These are phyloP conservation scores for Trichomycterus rosablanca DNA, from an alignment of 2,113 vertebrate genomes.

Conservation along the genomic window DNA sequence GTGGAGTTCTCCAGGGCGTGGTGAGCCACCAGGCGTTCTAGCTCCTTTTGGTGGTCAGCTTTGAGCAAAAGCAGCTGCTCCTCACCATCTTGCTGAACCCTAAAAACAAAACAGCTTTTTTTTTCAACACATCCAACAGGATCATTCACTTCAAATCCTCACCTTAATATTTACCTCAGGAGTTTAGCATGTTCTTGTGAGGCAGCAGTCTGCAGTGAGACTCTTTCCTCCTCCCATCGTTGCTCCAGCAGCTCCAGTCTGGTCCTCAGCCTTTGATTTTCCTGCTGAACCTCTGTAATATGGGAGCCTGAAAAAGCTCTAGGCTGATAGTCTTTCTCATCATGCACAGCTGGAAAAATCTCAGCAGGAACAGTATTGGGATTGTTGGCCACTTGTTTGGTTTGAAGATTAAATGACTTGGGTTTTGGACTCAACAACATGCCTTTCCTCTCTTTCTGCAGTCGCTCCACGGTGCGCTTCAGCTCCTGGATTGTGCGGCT, in stretches of 20 bases:
- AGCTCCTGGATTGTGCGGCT: conserved; percentile 79
- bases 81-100: conserved; percentile 65
- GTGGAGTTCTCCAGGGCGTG: conserved; percentile 80
- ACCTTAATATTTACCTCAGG: too few species aligned
- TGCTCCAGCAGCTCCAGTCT: conserved; percentile 66
- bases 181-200: conserved; percentile 64
- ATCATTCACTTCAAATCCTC: too few species aligned
- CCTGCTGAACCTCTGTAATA: conserved; percentile 75
- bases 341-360: conserved; percentile 52
- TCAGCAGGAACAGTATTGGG: background rate
- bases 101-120: conserved; percentile 42
- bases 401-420: conserved; percentile 3
- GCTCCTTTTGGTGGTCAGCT: conserved; percentile 70
- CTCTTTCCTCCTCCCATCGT: conserved; percentile 67
- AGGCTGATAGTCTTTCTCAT: conserved; percentile 75
- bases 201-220: conserved; percentile 58
- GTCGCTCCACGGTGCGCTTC: conserved; percentile 78
- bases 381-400: conserved; percentile 28
- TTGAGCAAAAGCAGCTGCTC: conserved; percentile 71
- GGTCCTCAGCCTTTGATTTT: conserved; percentile 73
- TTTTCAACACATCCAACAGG: too few species aligned
- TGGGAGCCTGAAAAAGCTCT: conserved; percentile 67
- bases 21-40: conserved; percentile 72
- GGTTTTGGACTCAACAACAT: conserved; percentile 63
- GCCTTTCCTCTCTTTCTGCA: conserved; percentile 79